Percentiles rank a stretch among this genome's conserved stretches.
Conservation (phyloP, 2,888 invertebrate species). For the Aleiodes leptofemur region DNA sequence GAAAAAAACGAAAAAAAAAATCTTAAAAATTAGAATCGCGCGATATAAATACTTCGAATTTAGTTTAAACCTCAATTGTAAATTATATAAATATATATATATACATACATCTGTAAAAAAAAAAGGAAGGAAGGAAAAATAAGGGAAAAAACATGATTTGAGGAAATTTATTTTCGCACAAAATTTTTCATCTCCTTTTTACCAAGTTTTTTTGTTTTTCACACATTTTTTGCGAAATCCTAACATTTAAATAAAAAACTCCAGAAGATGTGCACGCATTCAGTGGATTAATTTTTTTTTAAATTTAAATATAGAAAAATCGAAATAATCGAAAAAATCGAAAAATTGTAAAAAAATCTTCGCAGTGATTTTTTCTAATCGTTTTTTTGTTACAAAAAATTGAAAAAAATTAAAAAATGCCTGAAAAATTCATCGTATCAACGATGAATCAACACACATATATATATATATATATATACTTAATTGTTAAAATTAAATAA, state of each 20-base stretch:
- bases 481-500: too few relatives aligned
- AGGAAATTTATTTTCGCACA: conserved; percentile 50
- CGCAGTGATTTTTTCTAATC: conserved; percentile 51
- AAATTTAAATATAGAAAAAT: conserved; percentile 1
- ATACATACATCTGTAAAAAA: conserved; percentile 38
- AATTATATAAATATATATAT: conserved; percentile 49
- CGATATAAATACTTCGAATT: conserved; percentile 36
- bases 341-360: conserved; percentile 39
- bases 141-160: conserved; percentile 12
- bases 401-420: not conserved
- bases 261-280: conserved; percentile 8
- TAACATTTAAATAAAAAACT: not conserved
- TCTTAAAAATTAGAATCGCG: conserved; percentile 26
- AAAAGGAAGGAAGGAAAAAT: conserved; percentile 44
- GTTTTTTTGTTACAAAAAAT: not conserved
- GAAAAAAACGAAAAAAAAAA: conserved; percentile 5
- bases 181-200: conserved; percentile 46
- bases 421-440: not conserved
- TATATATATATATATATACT: too few relatives aligned
- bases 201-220: not conserved
- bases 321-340: not conserved
- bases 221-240: not conserved
- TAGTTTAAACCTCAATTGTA: conserved; percentile 40
- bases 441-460: not conserved
- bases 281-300: conserved; percentile 4